Conservation (phyloP, 2,888 invertebrate species). For the Chalcis sispes region DNA sequence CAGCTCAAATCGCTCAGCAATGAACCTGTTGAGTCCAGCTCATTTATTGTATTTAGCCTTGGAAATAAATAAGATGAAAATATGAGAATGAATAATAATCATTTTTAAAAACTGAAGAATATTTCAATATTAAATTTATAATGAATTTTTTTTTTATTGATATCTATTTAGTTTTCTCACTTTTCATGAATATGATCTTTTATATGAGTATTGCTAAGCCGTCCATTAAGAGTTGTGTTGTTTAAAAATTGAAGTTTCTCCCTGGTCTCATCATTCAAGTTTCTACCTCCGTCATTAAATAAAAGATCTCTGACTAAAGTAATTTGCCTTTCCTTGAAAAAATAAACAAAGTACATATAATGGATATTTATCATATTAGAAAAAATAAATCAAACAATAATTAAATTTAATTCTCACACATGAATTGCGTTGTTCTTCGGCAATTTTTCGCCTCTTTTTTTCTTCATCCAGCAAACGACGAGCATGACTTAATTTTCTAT, state of each 20-base stretch:
- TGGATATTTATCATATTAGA: not conserved
- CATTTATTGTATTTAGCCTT: conserved; percentile 81
- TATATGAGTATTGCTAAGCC: conserved; percentile 66
- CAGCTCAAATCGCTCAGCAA: conserved; percentile 87
- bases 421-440: conserved; percentile 84
- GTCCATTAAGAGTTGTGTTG: conserved; percentile 79
- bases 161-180: conserved; percentile 62
- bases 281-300: conserved; percentile 82
- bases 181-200: conserved; percentile 71
- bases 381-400: not conserved
- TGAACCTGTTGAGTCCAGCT: conserved; percentile 89
- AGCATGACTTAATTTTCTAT: conserved; percentile 88
- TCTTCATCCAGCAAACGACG: conserved; percentile 89
- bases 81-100: not conserved
- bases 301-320: conserved; percentile 85
- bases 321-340: conserved; percentile 83
- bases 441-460: conserved; percentile 82
- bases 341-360: not conserved
- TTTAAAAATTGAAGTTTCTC: conserved; percentile 89
- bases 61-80: conserved; percentile 40
- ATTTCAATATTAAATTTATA: not conserved
- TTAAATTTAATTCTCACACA: conserved; percentile 78
- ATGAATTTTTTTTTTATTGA: not conserved
- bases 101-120: not conserved
- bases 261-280: conserved; percentile 87